Conservation (phyloP, 2,888 invertebrate genomes). For the Ernsta delagoae region DNA sequence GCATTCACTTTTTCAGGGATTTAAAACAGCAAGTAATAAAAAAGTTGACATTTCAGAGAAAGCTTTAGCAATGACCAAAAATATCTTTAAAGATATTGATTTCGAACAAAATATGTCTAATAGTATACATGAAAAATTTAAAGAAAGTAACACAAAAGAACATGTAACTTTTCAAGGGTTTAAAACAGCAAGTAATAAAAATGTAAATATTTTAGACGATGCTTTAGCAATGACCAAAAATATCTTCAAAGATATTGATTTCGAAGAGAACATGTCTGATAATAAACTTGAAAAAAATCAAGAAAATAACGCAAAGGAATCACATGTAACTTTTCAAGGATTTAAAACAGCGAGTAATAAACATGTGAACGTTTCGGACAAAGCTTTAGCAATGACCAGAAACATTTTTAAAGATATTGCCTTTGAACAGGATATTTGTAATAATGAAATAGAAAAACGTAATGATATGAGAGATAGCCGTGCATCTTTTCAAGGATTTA, state of each 20-base stretch:
- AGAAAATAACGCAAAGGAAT: too few species aligned
- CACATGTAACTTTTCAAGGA: slow-evolving; percentile 39
- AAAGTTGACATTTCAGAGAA: slow-evolving; percentile 56
- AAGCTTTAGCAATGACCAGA: slow-evolving; percentile 44
- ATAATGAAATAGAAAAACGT: slow-evolving; percentile 41
- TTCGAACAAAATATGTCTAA: slow-evolving; percentile 10
- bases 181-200: slow-evolving; percentile 55
- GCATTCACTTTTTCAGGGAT: not conserved
- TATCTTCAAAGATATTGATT: slow-evolving; percentile 33
- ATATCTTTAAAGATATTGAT: slow-evolving; percentile 57
- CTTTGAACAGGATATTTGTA: slow-evolving; percentile 39
- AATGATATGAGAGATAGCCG: too few species aligned
- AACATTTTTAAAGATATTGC: slow-evolving; percentile 17
- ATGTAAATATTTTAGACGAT: slow-evolving; percentile 51
- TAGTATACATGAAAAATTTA: not conserved
- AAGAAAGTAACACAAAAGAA: too few species aligned
- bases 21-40: slow-evolving; percentile 54
- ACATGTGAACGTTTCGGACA: slow-evolving; percentile 50
- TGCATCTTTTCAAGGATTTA: slow-evolving; percentile 10
- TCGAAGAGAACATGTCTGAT: not conserved
- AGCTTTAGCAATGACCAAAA: slow-evolving; percentile 58
- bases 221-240: slow-evolving; percentile 43
- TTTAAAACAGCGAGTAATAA: slow-evolving; percentile 58
- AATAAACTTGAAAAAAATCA: not conserved
- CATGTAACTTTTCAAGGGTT: slow-evolving; percentile 45